Conservation (phyloP, 2,888 invertebrate species). For the Ophion ellenae region DNA sequence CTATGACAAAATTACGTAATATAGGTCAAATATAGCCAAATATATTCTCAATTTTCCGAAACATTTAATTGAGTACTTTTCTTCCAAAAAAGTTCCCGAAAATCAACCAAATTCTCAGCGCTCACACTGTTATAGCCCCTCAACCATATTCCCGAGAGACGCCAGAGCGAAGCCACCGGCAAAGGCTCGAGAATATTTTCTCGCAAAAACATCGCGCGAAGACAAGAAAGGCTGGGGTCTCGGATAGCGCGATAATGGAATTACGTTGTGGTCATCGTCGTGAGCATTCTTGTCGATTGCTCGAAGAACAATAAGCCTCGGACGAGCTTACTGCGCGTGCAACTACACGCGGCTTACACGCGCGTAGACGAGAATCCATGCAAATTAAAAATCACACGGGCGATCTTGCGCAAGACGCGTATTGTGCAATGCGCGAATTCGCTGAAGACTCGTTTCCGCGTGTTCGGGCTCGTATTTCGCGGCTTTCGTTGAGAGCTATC, state of each 20-base stretch:
- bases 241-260: slow-evolving; percentile 26
- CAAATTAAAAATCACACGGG: background rate
- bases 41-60: too few species aligned
- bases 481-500: slow-evolving; percentile 24
- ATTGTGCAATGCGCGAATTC: slow-evolving; percentile 71
- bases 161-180: background rate
- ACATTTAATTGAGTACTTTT: too few species aligned
- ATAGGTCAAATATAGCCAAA: too few species aligned
- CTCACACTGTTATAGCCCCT: too few species aligned
- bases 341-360: background rate
- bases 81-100: too few species aligned
- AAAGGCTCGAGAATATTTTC: background rate
- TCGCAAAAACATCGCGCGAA: background rate
- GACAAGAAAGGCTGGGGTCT: slow-evolving; percentile 1
- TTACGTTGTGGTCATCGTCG: slow-evolving; percentile 19
- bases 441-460: slow-evolving; percentile 17
- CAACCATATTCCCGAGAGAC: background rate
- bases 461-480: slow-evolving; percentile 40
- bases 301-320: slow-evolving; percentile 60
- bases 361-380: background rate
- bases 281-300: slow-evolving; percentile 34
- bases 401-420: slow-evolving; percentile 64
- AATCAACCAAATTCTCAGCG: too few species aligned
- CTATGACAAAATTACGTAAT: too few species aligned
- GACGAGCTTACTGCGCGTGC: slow-evolving; percentile 12